phyloP scores from a whole-genome alignment of 2,797 vertebrate genomes.

The Antrozous pallidus region DNA sequence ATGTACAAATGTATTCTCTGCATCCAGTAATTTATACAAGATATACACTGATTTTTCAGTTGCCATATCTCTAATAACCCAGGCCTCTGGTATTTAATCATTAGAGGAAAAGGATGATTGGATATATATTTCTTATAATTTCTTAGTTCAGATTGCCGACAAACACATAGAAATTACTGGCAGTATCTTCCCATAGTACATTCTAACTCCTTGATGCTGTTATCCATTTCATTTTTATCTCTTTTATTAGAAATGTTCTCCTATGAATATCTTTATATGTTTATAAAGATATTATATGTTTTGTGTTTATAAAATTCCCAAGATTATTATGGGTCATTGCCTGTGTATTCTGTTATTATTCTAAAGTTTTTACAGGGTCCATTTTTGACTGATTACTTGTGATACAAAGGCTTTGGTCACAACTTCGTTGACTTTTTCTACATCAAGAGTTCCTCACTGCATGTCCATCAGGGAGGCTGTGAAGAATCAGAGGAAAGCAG shows the following conservation, averaged over 20 bases:
- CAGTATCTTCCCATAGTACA: slow-evolving; percentile 91
- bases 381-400: background rate
- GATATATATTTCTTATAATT: slow-evolving; percentile 92
- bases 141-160: slow-evolving; percentile 93
- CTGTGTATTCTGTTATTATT: slow-evolving; percentile 84
- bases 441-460: background rate
- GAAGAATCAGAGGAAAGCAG: background rate
- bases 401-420: background rate
- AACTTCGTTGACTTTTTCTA: background rate
- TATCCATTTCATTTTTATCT: slow-evolving; percentile 94
- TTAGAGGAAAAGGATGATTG: slow-evolving; percentile 92
- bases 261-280: slow-evolving; percentile 93
- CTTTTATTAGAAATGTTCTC: slow-evolving; percentile 94
- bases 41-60: slow-evolving; percentile 96
- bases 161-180: slow-evolving; percentile 93
- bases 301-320: slow-evolving; percentile 94
- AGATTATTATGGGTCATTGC: slow-evolving; percentile 94
- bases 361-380: background rate
- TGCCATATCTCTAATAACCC: slow-evolving; percentile 93
- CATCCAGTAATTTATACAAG: slow-evolving; percentile 98
- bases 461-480: background rate
- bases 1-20: slow-evolving; percentile 91
- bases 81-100: slow-evolving; percentile 92
- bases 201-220: slow-evolving; percentile 93
- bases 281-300: too few relatives aligned